A percentile compares a stretch with the other conserved stretches of the same genome.
Conservation (phyloP, 2,797 vertebrate genomes). For the Urocyon cinereoargenteus region DNA sequence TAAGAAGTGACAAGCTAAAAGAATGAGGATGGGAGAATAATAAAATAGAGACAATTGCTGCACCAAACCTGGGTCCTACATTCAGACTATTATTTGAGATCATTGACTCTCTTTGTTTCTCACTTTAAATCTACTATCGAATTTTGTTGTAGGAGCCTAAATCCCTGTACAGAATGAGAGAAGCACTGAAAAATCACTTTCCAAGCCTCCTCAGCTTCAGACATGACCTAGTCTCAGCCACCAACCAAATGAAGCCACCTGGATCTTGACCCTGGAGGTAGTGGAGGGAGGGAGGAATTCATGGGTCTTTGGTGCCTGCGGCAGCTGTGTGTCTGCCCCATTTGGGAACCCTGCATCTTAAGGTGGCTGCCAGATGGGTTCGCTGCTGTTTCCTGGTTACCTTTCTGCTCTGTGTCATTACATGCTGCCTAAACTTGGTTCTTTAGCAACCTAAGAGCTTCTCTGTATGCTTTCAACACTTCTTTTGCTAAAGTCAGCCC, state of each 20-base stretch:
- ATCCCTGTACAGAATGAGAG: neutral
- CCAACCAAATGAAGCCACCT: neutral
- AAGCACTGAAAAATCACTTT: neutral
- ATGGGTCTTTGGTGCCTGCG: neutral
- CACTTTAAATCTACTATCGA: neutral
- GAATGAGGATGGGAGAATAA: neutral
- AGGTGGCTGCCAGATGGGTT: fast-evolving
- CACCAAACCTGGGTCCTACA: neutral
- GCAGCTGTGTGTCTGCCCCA: fast-evolving
- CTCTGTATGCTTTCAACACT: neutral
- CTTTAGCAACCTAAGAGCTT: neutral
- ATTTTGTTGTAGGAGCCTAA: neutral
- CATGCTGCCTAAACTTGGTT: neutral
- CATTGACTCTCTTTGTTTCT: neutral
- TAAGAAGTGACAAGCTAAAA: neutral
- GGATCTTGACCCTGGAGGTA: neutral
- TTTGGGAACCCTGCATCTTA: fast-evolving
- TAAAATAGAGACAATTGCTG: neutral
- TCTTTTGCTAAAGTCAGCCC: neutral
- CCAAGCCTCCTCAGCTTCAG: neutral
- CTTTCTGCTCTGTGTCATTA: neutral
- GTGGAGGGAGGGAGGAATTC: neutral
- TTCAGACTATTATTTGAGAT: neutral
- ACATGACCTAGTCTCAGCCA: neutral
- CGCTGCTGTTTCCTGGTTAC: fast-evolving